These are phyloP conservation scores for Pseudolycoriella hygida DNA, from an alignment of 2,888 invertebrate species.

Conservation along the genomic window DNA sequence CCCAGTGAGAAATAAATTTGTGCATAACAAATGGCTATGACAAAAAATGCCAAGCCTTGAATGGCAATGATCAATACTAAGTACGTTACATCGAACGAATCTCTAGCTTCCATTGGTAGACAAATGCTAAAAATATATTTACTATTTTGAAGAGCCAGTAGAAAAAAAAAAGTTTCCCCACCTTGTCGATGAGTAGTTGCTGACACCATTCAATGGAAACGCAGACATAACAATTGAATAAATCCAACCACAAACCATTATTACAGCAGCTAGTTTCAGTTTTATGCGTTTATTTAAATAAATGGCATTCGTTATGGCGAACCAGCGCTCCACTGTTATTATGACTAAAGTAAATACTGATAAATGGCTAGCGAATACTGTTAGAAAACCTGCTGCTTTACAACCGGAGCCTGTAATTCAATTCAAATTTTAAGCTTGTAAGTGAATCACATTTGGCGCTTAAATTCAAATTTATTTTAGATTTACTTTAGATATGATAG, in stretches of 20 bases:
- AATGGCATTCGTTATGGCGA: conserved; percentile 68
- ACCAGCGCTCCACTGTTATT: conserved; percentile 72
- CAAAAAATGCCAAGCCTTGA: conserved; percentile 63
- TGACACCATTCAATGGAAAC: conserved; percentile 65
- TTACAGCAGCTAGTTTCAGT: conserved; percentile 48
- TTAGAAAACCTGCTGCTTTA: conserved; percentile 71
- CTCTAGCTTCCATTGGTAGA: conserved; percentile 66
- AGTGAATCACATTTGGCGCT: too few species aligned
- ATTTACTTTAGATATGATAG: too few species aligned
- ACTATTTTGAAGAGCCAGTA: too few species aligned
- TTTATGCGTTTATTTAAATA: conserved; percentile 65
- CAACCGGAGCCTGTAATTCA: conserved; percentile 48
- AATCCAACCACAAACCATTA: conserved; percentile 64
- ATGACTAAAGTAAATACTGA: conserved; percentile 76
- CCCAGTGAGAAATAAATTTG: conserved; percentile 72
- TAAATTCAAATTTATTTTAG: too few species aligned
- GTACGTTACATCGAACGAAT: conserved; percentile 50
- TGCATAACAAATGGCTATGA: conserved; percentile 70
- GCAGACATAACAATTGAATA: conserved; percentile 61
- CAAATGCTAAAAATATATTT: conserved; percentile 45
- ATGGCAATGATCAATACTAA: conserved; percentile 54
- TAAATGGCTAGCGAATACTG: conserved; percentile 71
- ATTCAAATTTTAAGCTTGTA: background rate
- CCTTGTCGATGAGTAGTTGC: conserved; percentile 75
- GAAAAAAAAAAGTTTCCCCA: conserved; percentile 18